Conservation (phyloP, 2,888 invertebrate genomes). For the Lithodes maja region DNA sequence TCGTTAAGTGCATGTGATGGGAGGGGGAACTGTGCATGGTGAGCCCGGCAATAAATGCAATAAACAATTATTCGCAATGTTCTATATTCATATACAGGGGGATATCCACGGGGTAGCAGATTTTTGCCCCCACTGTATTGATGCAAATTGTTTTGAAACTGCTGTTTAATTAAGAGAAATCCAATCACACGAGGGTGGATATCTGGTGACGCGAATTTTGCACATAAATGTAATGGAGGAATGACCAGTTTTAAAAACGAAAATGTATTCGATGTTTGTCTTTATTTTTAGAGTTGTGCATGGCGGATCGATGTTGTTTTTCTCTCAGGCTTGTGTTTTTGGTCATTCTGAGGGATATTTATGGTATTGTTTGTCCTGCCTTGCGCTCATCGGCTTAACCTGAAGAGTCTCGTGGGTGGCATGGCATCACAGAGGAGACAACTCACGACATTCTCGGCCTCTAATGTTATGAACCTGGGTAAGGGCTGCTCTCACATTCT, state of each 20-base stretch:
- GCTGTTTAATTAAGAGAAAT: slow-evolving; percentile 66
- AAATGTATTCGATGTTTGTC: slow-evolving; percentile 54
- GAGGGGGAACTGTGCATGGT: slow-evolving; percentile 61
- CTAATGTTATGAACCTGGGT: no score
- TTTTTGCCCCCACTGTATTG: slow-evolving; percentile 66
- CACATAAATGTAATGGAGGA: slow-evolving; percentile 66
- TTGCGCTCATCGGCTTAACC: slow-evolving; percentile 46
- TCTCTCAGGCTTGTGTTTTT: slow-evolving; percentile 18
- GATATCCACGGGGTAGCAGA: slow-evolving; percentile 65
- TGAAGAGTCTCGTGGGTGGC: slow-evolving; percentile 5
- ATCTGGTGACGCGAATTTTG: slow-evolving; percentile 64
- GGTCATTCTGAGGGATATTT: slow-evolving; percentile 40
- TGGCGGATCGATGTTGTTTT: slow-evolving; percentile 32
- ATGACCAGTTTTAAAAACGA: slow-evolving; percentile 62
- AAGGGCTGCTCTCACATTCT: no score
- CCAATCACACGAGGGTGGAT: slow-evolving; percentile 65
- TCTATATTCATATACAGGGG: slow-evolving; percentile 66
- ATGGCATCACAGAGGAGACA: no score
- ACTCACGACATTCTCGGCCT: no score
- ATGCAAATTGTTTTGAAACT: slow-evolving; percentile 66
- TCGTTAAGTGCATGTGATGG: slow-evolving; percentile 65
- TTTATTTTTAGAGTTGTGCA: slow-evolving; percentile 36
- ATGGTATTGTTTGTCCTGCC: slow-evolving; percentile 32
- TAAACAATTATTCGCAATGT: slow-evolving; percentile 66
- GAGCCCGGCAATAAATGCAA: slow-evolving; percentile 64